These are phyloP conservation scores for Rhabdornis inornatus DNA, from an alignment of 2,113 vertebrate genomes.

Conservation along the genomic window DNA sequence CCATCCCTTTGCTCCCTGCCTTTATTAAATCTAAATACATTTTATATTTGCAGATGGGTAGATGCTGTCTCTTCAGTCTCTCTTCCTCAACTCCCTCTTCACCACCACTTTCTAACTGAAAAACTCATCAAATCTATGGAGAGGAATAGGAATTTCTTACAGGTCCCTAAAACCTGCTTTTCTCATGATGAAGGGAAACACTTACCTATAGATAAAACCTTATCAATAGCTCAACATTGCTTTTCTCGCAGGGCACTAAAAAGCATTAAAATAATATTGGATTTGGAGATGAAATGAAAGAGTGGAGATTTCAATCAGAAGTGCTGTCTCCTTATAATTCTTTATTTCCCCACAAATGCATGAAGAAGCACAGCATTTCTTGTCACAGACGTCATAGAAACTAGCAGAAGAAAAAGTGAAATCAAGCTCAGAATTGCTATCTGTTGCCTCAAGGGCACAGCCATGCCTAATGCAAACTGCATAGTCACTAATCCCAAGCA, in stretches of 20 bases:
- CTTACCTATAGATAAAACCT: conserved; percentile 30
- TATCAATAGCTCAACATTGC: not conserved
- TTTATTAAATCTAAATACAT: conserved; percentile 55
- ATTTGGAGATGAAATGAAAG: not conserved
- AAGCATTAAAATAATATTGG: not conserved
- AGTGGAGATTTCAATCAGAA: not conserved
- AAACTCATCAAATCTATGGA: not conserved
- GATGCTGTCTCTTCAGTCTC: not conserved
- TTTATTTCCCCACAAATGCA: not conserved
- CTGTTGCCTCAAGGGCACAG: not conserved
- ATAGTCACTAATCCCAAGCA: not conserved
- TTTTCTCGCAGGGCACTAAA: not conserved
- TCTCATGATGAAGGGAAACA: not conserved
- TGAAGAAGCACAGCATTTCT: not conserved
- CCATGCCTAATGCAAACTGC: rapidly evolving
- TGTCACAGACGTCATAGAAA: not conserved
- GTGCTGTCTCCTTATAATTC: not conserved
- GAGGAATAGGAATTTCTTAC: not conserved
- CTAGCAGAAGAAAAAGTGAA: not conserved
- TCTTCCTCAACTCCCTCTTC: not conserved
- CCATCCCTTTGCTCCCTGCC: not conserved
- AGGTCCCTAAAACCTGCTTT: not conserved
- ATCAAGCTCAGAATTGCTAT: not conserved
- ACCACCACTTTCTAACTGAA: not conserved
- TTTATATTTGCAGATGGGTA: conserved; percentile 3